phyloP scores from a whole-genome alignment of 2,113 vertebrate species.

The Pachyramphus minor region DNA sequence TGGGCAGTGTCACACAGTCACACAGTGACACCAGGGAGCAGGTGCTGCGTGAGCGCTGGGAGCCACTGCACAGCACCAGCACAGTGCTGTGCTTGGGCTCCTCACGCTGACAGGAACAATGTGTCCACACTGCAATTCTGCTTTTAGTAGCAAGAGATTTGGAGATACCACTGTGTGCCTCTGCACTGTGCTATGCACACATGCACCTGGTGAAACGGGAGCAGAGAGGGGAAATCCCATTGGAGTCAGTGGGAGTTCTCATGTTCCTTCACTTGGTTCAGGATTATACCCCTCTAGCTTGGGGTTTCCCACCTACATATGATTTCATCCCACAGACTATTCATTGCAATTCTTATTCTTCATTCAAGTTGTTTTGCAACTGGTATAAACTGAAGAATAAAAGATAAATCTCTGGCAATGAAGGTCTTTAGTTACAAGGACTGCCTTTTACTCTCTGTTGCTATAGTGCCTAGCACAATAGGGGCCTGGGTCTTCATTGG shows the following conservation, averaged over 20 bases:
- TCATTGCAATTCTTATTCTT: background rate
- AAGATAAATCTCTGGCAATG: background rate
- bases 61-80: background rate
- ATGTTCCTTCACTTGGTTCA: background rate
- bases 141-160: background rate
- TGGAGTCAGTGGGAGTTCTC: background rate
- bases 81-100: background rate
- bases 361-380: background rate
- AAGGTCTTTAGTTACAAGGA: background rate
- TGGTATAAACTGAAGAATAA: background rate
- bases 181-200: background rate
- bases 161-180: fast-evolving
- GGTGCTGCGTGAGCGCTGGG: background rate
- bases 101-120: background rate
- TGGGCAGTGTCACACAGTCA: background rate
- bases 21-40: background rate
- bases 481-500: background rate
- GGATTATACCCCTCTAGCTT: background rate
- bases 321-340: background rate
- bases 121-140: background rate
- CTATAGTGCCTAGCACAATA: constrained; percentile 14
- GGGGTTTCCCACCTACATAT: background rate
- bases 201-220: background rate
- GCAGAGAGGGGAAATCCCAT: background rate
- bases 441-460: constrained; percentile 2